phyloP scores from a whole-genome alignment of 2,888 invertebrate genomes.

The Pedicia rivosa region DNA sequence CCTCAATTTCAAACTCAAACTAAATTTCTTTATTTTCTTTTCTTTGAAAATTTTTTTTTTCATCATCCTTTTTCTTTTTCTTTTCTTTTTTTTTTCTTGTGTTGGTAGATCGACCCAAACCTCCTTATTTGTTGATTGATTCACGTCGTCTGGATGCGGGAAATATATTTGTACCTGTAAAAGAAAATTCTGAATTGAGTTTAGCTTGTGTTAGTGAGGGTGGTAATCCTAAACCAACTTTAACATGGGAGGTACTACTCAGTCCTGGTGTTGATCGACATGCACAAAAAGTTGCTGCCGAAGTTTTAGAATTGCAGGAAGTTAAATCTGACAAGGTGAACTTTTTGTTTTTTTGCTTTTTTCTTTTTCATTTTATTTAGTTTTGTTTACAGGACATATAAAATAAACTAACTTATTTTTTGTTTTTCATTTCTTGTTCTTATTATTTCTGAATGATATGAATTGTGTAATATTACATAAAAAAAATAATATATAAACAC shows the following conservation, averaged over 20 bases:
- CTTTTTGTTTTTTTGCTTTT: background rate
- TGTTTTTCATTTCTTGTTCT: too few relatives aligned
- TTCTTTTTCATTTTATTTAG: background rate
- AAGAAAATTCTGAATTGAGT: constrained; percentile 67
- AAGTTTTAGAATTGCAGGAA: constrained; percentile 30
- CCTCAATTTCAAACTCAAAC: constrained; percentile 4
- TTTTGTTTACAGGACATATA: background rate
- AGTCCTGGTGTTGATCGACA: constrained; percentile 42
- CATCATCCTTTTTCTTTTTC: constrained; percentile 2
- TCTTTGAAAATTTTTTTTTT: too few relatives aligned
- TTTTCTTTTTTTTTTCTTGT: background rate
- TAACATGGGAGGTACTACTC: constrained; percentile 30
- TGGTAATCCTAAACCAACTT: constrained; percentile 49
- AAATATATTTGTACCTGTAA: constrained; percentile 74
- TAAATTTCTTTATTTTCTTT: background rate
- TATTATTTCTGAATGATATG: too few relatives aligned
- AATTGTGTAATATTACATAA: too few relatives aligned
- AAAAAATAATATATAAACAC: too few relatives aligned
- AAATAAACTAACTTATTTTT: too few relatives aligned
- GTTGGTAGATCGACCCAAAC: constrained; percentile 58
- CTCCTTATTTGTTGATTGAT: constrained; percentile 75
- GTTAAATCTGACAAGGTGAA: constrained; percentile 28
- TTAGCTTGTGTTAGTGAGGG: constrained; percentile 79
- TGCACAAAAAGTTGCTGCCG: constrained; percentile 35
- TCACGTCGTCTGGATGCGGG: constrained; percentile 71